phyloP scores from a whole-genome alignment of 2,797 vertebrate species.

The Oceanodroma leucorhoa region DNA sequence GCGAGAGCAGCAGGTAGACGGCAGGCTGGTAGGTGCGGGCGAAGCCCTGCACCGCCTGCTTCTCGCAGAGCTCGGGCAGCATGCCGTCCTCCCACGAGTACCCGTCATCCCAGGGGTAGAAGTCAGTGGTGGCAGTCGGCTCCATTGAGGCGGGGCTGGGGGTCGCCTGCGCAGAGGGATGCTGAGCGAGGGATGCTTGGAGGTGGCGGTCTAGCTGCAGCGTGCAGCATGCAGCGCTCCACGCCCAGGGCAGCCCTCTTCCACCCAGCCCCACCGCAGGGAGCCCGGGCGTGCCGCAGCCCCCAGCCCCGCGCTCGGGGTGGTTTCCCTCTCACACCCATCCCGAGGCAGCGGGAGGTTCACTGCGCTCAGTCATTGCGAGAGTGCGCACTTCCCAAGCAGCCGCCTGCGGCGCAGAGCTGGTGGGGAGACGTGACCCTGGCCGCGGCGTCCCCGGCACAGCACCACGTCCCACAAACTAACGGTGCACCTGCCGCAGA shows the following conservation, averaged over 20 bases:
- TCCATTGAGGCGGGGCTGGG: background rate
- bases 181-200: background rate
- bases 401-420: background rate
- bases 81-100: accelerated
- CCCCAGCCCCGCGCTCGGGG: accelerated
- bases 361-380: accelerated
- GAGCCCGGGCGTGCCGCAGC: accelerated
- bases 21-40: conserved; percentile 80
- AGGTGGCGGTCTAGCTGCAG: accelerated
- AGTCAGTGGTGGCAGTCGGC: background rate
- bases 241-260: background rate
- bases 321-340: background rate
- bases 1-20: conserved; percentile 77
- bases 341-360: accelerated
- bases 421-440: background rate
- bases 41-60: conserved; percentile 60
- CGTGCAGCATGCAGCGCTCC: accelerated
- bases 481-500: accelerated
- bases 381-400: background rate
- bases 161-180: background rate
- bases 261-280: accelerated
- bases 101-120: background rate
- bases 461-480: accelerated
- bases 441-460: accelerated
- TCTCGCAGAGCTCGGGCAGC: conserved; percentile 72